These are phyloP conservation scores for Myxocyprinus asiaticus DNA, from an alignment of 2,113 vertebrate genomes.

Conservation along the genomic window DNA sequence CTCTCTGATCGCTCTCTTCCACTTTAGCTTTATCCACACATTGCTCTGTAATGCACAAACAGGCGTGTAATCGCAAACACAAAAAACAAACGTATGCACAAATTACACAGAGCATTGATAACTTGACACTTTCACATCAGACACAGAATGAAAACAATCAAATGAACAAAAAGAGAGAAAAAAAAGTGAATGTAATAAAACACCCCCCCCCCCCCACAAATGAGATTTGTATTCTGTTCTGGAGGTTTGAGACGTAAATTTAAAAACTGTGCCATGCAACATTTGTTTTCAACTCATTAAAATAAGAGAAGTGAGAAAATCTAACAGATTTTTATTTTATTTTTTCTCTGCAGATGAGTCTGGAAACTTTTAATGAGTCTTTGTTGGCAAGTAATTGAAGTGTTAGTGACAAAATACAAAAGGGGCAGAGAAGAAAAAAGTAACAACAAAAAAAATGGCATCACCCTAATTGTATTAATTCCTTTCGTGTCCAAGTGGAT, in stretches of 20 bases:
- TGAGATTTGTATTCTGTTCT: conserved; percentile 19
- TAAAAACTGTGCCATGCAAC: conserved; percentile 44
- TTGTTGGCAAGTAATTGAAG: conserved; percentile 63
- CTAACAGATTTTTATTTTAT: background rate
- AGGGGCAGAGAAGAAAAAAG: conserved; percentile 3
- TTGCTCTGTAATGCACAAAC: conserved; percentile 74
- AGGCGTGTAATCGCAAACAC: background rate
- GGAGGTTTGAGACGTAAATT: conserved; percentile 35
- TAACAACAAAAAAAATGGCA: background rate
- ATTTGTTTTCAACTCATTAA: conserved; percentile 55
- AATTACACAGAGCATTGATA: conserved; percentile 31
- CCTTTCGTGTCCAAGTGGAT: background rate
- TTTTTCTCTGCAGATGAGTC: conserved; percentile 10
- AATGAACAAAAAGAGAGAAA: background rate
- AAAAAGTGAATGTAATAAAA: background rate
- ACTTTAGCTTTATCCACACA: conserved; percentile 96
- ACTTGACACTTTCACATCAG: conserved; percentile 17
- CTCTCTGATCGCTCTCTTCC: conserved; percentile 94
- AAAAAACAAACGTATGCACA: background rate
- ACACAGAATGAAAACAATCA: conserved; percentile 8
- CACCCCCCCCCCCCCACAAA: no score
- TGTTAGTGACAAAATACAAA: conserved; percentile 53
- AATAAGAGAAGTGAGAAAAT: conserved; percentile 47
- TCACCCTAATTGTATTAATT: conserved; percentile 11
- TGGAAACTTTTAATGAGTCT: conserved; percentile 66